phyloP scores from a whole-genome alignment of 2,113 vertebrate genomes.

The Vidua macroura region DNA sequence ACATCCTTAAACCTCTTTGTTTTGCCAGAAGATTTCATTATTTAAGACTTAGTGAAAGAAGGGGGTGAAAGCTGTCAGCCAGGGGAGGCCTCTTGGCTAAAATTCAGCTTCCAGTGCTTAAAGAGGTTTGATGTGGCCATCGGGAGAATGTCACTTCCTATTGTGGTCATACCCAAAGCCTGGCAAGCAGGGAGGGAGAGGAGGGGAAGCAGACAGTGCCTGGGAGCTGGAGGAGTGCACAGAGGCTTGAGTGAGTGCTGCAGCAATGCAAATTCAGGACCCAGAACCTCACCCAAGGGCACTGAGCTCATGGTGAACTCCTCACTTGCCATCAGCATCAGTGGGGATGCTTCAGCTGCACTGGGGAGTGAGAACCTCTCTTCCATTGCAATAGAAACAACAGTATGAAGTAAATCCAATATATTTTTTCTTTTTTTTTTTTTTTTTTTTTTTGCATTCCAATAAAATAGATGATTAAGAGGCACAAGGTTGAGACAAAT shows the following conservation, averaged over 20 bases:
- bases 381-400: not conserved
- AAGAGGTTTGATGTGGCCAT: not conserved
- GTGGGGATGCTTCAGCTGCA: not conserved
- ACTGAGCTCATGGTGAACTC: not conserved
- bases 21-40: slow-evolving; percentile 17
- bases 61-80: not conserved
- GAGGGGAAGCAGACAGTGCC: not conserved
- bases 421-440: not conserved
- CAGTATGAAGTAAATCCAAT: not conserved
- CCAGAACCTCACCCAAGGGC: not conserved
- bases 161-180: not conserved
- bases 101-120: not conserved
- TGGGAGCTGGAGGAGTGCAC: not conserved
- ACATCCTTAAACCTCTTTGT: not conserved
- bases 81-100: not conserved
- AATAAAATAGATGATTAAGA: not conserved
- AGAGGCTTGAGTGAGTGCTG: not conserved
- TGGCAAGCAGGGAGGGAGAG: not conserved
- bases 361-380: not conserved
- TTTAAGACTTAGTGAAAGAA: not conserved
- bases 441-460: not conserved
- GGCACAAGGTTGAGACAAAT: not conserved
- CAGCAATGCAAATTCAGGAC: not conserved
- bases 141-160: not conserved
- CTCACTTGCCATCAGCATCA: not conserved